phyloP scores from a whole-genome alignment of 2,113 vertebrate species.

The Sphaerodactylus townsendi region DNA sequence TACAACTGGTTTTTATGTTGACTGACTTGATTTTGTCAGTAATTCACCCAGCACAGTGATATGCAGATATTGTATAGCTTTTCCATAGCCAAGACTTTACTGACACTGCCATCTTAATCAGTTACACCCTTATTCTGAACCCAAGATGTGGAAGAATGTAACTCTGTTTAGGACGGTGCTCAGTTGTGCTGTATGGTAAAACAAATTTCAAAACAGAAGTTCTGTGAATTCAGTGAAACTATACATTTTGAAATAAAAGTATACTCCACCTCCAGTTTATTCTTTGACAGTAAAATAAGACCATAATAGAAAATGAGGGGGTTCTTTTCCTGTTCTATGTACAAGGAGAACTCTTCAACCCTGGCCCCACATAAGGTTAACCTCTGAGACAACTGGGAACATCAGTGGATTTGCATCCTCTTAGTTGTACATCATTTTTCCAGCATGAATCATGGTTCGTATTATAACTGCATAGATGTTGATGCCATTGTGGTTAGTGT shows the following conservation, averaged over 20 bases:
- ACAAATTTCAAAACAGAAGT: neutral
- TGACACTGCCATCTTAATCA: too few species aligned
- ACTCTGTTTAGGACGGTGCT: too few species aligned
- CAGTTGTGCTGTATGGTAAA: too few species aligned
- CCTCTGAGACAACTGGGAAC: neutral
- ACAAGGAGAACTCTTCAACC: neutral
- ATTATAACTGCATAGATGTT: neutral
- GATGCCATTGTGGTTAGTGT: neutral
- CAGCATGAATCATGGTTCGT: neutral
- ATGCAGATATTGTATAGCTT: neutral
- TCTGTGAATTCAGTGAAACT: neutral
- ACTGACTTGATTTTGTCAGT: neutral
- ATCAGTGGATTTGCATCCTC: neutral
- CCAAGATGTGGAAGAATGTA: too few species aligned
- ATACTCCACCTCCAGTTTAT: too few species aligned
- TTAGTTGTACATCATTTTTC: neutral
- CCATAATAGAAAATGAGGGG: neutral
- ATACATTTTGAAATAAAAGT: neutral
- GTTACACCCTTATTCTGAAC: too few species aligned
- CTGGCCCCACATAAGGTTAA: too few species aligned
- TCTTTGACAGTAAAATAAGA: neutral
- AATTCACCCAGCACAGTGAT: neutral
- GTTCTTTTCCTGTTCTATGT: neutral
- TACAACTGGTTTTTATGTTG: neutral
- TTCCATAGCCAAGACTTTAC: neutral